Conservation (phyloP, 2,888 invertebrate species). For the Dryomyza anilis region DNA sequence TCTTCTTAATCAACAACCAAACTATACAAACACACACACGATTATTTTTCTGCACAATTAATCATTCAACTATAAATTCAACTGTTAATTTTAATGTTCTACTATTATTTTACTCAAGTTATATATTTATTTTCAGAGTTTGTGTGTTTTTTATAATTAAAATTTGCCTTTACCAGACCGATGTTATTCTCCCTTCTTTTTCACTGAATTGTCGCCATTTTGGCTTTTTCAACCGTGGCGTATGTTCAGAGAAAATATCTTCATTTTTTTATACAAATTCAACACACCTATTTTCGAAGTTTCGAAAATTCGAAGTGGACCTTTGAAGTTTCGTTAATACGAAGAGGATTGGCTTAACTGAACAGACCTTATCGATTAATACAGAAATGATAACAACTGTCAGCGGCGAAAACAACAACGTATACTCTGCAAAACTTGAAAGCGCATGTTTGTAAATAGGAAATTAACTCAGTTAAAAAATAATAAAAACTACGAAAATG, state of each 20-base stretch:
- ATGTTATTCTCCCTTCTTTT: background rate
- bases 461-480: background rate
- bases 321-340: too few relatives aligned
- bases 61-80: too few relatives aligned
- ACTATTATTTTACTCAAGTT: too few relatives aligned
- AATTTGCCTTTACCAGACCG: too few relatives aligned
- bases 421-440: too few relatives aligned
- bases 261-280: background rate
- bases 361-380: background rate
- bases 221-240: background rate
- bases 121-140: too few relatives aligned
- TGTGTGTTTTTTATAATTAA: too few relatives aligned
- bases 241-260: background rate
- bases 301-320: background rate
- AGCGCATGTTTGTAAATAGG: background rate
- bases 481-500: constrained; percentile 40
- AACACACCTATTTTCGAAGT: background rate
- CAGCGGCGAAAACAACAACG: background rate
- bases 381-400: background rate
- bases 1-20: too few relatives aligned
- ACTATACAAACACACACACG: too few relatives aligned
- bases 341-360: too few relatives aligned
- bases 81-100: too few relatives aligned
- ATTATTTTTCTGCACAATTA: too few relatives aligned
- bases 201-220: constrained; percentile 19